These are phyloP conservation scores for Forbesichthys papilliferus DNA, from an alignment of 2,113 vertebrate species.

Conservation along the genomic window DNA sequence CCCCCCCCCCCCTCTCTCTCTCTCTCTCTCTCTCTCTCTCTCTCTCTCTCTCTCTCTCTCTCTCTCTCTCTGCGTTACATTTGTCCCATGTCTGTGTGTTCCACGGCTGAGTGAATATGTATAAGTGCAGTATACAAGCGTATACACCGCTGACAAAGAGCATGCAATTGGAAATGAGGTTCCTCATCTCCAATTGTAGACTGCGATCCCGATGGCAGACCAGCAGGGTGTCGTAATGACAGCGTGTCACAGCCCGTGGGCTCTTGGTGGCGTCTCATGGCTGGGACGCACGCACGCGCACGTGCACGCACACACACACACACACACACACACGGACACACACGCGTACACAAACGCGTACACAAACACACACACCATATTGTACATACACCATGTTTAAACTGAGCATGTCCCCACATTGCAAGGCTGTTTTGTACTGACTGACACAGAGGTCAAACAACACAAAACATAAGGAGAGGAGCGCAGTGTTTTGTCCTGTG, in stretches of 20 bases:
- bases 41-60: conserved; percentile 27
- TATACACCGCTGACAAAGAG: too few relatives aligned
- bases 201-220: conserved; percentile 55
- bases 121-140: conserved; percentile 50
- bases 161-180: background rate
- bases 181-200: conserved; percentile 63
- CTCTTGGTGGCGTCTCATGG: conserved; percentile 34
- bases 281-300: conserved; percentile 28
- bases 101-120: conserved; percentile 21
- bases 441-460: background rate
- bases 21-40: background rate
- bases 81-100: conserved; percentile 34
- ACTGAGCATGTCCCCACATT: conserved; percentile 50
- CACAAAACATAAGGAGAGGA: conserved; percentile 16
- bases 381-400: conserved; percentile 29
- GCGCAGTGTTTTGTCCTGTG: conserved; percentile 28
- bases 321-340: background rate
- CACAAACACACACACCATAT: background rate
- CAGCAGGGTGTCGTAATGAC: conserved; percentile 68
- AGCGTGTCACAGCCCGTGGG: conserved; percentile 43
- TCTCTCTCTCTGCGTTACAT: conserved; percentile 42
- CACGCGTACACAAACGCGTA: background rate
- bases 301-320: too few relatives aligned
- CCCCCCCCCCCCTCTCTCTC: too few relatives aligned
- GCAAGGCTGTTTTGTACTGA: conserved; percentile 9